Conservation (phyloP, 1,140 invertebrate genomes). For the Drosophila suzukii region DNA sequence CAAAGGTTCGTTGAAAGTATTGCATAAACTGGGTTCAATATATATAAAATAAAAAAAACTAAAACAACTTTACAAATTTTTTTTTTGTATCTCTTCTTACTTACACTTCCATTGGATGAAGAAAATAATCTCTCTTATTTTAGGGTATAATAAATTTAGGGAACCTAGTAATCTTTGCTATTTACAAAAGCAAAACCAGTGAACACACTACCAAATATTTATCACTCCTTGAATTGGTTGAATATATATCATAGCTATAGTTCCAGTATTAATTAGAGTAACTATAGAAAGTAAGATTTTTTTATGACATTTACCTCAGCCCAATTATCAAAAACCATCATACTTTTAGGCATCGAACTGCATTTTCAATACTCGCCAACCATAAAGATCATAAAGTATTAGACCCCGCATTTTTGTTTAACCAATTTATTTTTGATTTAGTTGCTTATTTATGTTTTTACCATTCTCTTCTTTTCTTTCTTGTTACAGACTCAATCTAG, state of each 20-base stretch:
- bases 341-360: constrained; percentile 7
- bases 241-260: not conserved
- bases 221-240: not conserved
- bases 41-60: not conserved
- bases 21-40: not conserved
- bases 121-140: no score
- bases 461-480: constrained; percentile 61
- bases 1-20: not conserved
- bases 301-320: not conserved
- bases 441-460: constrained; percentile 71
- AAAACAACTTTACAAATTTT: no score
- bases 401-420: constrained; percentile 4
- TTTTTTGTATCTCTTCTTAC: no score
- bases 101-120: no score
- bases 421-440: constrained; percentile 30
- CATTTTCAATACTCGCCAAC: constrained; percentile 7
- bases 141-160: no score
- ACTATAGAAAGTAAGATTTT: not conserved
- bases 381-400: constrained; percentile 3
- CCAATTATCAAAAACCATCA: not conserved
- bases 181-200: not conserved
- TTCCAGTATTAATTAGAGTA: not conserved
- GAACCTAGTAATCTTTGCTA: not conserved
- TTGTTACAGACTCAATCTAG: constrained; percentile 69
- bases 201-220: constrained; percentile 3